phyloP scores from a whole-genome alignment of 2,797 vertebrate species.

The Microchirus variegatus region DNA sequence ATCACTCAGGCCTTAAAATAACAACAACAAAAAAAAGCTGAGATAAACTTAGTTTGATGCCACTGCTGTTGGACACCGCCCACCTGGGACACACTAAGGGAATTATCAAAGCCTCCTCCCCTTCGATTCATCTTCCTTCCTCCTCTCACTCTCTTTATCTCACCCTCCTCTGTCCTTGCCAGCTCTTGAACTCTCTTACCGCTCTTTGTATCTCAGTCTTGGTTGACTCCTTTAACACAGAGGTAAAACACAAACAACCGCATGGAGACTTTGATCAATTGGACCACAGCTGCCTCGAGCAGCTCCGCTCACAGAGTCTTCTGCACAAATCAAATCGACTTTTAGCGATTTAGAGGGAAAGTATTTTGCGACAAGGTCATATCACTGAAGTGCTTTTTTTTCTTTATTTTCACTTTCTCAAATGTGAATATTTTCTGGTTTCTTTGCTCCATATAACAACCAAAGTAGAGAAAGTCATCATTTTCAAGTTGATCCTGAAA shows the following conservation, averaged over 20 bases:
- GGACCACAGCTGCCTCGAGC: slow-evolving; percentile 9
- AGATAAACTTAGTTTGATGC: slow-evolving; percentile 34
- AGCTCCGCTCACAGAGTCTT: background rate
- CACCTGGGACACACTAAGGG: slow-evolving; percentile 29
- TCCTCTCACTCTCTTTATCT: slow-evolving; percentile 6
- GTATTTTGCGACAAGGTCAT: slow-evolving; percentile 35
- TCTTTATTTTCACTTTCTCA: too few species aligned
- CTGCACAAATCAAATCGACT: background rate
- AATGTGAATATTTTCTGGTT: too few species aligned
- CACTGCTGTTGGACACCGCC: slow-evolving; percentile 22
- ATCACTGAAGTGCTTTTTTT: too few species aligned
- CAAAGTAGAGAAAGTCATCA: too few species aligned
- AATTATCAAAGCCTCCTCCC: slow-evolving; percentile 42
- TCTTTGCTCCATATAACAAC: background rate
- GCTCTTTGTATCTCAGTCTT: slow-evolving; percentile 24
- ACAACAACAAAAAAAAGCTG: slow-evolving; percentile 19
- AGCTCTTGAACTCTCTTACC: slow-evolving; percentile 30
- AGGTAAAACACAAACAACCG: background rate
- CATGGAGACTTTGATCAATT: slow-evolving; percentile 8
- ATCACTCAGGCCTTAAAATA: slow-evolving; percentile 9
- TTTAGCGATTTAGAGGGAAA: slow-evolving; percentile 22
- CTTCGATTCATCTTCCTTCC: slow-evolving; percentile 8
- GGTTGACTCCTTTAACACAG: slow-evolving; percentile 33
- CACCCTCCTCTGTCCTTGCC: slow-evolving; percentile 16
- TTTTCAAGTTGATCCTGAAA: too few species aligned